Percentiles rank a stretch among this genome's conserved stretches.
phyloP scores from a whole-genome alignment of 2,888 invertebrate species.

The Orchesella flavescens region DNA sequence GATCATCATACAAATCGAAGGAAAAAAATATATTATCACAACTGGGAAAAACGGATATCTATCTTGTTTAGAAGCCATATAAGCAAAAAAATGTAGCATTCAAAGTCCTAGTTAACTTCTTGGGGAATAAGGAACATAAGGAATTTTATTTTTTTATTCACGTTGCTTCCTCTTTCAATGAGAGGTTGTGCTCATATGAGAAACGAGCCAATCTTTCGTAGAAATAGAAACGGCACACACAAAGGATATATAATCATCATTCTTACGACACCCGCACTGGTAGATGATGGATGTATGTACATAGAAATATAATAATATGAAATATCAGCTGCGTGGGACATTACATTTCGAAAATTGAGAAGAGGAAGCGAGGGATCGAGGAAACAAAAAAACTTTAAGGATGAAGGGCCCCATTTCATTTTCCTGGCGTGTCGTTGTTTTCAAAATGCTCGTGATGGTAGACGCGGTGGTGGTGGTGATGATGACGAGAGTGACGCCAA shows the following conservation, averaged over 20 bases:
- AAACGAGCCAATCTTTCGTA: too few species aligned
- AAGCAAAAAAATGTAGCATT: too few species aligned
- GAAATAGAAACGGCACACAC: not conserved
- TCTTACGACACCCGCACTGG: not conserved
- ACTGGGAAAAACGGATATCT: not conserved
- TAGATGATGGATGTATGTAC: too few species aligned
- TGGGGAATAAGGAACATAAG: not conserved
- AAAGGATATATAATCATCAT: not conserved
- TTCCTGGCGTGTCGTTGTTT: not conserved
- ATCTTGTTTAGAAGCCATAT: too few species aligned
- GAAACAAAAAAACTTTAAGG: not conserved
- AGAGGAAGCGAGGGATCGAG: not conserved
- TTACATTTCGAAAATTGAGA: not conserved
- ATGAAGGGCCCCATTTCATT: not conserved
- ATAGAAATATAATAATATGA: too few species aligned
- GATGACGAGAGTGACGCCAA: slow-evolving; percentile 32
- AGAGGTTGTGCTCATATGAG: too few species aligned
- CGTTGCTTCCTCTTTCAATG: too few species aligned
- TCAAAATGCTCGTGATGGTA: not conserved
- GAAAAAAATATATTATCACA: not conserved
- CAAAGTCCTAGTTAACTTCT: too few species aligned
- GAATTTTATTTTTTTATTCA: too few species aligned
- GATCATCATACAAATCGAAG: too few species aligned
- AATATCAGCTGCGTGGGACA: not conserved
- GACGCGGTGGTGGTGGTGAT: not conserved